Base-by-base conservation (phyloP, 2,888 invertebrate species). In the Melanargia galathea region DNA sequence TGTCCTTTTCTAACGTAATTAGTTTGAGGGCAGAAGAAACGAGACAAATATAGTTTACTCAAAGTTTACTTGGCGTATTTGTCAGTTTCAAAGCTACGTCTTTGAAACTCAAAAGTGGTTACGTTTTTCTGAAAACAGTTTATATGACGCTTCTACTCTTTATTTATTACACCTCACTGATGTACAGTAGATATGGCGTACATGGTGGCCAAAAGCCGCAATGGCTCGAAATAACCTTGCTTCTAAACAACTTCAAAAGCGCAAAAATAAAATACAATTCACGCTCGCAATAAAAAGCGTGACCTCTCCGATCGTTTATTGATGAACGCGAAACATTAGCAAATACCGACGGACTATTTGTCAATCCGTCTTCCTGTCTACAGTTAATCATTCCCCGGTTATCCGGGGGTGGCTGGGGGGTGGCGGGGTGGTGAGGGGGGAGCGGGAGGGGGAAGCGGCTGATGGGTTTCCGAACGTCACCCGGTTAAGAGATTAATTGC, bases 331-430 rank as follows among this genome's bases (percentile, higher is more conserved):
- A 75, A 74, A 79, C 90, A 90, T 90, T 90, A 90, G 89, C 88
- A 82, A 88, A 90, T 90, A 86, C 90, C 89, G 86, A 90, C 84
- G 83, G 88, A 87, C 89, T 90, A 90, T 90, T 90, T 89, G 90
- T 90, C 90, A 89, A 88, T 89, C 87, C 84, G 86, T 88, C 90
- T 91, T 87, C 85, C 89, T 84, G 89, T 84, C 88, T 87, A 81
- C 83, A 84, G 85, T 90, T 89, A 91, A 90, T 90, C 90, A 90
- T 89, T 83, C 84, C 80, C 81, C 72, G 81, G 82, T 84, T 85
- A 85, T 85, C 82, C 81, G 79, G 78, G 76, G 71, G 65, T 64
- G 67, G 75, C 72, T 70, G 70, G 70, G 63, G 61, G 43, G 64
- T 63, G 73, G 72, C 66, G 65, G 75, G 71, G 72, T 66, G n/a